A percentile compares a stretch with the other conserved stretches of the same genome.
Evolutionary conservation across 92 coral and sea anemone species (phyloP).

Genomic region (Porites evermanni): DNA sequence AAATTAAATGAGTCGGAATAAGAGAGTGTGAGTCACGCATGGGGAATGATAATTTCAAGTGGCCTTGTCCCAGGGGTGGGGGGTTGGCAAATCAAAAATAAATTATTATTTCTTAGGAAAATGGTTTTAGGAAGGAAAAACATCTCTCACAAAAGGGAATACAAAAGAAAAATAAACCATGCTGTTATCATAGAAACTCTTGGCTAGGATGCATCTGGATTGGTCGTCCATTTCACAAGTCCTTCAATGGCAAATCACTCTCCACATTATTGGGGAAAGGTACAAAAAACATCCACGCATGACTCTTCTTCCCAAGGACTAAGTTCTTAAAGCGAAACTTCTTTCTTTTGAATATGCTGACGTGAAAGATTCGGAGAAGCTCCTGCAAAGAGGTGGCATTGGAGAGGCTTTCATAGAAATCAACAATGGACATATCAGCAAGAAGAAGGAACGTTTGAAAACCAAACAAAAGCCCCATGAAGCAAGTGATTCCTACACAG

Average conservation of each 20-base stretch:
- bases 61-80: too few relatives aligned
- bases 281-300: conserved; percentile 90
- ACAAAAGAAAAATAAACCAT: background rate
- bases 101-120: too few relatives aligned
- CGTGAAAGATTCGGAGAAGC: conserved; percentile 72
- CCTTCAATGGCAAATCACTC: conserved; percentile 38
- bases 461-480: conserved; percentile 75
- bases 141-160: too few relatives aligned
- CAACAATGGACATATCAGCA: conserved; percentile 91
- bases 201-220: background rate
- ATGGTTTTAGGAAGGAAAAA: too few relatives aligned
- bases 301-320: conserved; percentile 73
- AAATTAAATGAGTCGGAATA: too few relatives aligned
- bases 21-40: too few relatives aligned
- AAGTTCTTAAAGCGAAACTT: conserved; percentile 81
- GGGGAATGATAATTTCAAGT: too few relatives aligned
- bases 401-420: conserved; percentile 83
- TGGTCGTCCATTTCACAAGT: background rate
- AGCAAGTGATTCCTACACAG: conserved; percentile 70
- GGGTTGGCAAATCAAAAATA: too few relatives aligned
- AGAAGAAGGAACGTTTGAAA: conserved; percentile 85
- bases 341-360: conserved; percentile 75
- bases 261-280: conserved; percentile 81
- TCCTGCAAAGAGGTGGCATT: conserved; percentile 72
- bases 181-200: background rate